Evolutionary conservation across 1,140 invertebrate species (phyloP).

Genomic region (Eupristina koningsbergeri): DNA sequence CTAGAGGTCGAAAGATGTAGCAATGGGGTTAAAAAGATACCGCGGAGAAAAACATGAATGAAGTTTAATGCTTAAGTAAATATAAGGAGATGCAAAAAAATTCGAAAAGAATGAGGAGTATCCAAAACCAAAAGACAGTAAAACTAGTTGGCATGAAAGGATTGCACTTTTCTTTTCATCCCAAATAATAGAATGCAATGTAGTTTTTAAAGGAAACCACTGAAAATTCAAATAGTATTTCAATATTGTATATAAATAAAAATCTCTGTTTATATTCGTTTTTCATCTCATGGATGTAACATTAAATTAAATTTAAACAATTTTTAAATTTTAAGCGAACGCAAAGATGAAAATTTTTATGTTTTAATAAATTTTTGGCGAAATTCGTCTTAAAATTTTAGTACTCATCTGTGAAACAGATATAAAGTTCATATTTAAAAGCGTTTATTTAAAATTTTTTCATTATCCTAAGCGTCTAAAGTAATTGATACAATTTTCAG

Average conservation of each 20-base stretch:
- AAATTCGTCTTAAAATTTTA: not conserved
- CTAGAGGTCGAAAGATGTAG: not conserved
- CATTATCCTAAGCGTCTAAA: too few relatives aligned
- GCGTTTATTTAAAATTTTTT: too few relatives aligned
- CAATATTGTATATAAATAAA: constrained; percentile 34
- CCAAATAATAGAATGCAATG: constrained; percentile 56
- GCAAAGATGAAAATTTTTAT: not conserved
- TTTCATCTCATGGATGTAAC: not conserved
- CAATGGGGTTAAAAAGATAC: not conserved
- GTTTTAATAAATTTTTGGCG: not conserved
- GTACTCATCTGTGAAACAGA: too few relatives aligned
- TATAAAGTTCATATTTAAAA: too few relatives aligned
- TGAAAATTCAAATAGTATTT: constrained; percentile 55
- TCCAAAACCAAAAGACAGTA: not conserved
- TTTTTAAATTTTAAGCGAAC: not conserved
- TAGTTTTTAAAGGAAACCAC: constrained; percentile 56
- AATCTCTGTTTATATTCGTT: not conserved
- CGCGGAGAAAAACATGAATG: not conserved
- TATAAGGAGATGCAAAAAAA: not conserved
- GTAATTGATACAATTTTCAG: too few relatives aligned
- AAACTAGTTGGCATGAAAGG: not conserved
- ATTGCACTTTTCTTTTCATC: constrained; percentile 41
- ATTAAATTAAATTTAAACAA: not conserved
- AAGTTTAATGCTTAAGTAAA: not conserved
- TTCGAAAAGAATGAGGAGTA: not conserved